phyloP scores from a whole-genome alignment of 2,113 vertebrate species.

The Neoarius graeffei region DNA sequence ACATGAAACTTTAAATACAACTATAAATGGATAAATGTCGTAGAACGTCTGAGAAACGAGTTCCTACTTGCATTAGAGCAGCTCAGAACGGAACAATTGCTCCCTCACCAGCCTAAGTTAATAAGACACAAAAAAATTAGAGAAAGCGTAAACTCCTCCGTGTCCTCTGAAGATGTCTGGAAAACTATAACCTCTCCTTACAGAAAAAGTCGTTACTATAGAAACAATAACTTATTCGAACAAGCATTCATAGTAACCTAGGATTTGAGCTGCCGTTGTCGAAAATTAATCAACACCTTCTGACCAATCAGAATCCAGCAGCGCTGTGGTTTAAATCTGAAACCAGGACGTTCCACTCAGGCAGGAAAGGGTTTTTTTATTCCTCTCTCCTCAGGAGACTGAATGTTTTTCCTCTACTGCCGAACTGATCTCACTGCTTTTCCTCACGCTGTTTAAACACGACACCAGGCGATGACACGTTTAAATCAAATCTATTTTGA shows the following conservation, averaged over 20 bases:
- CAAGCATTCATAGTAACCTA: too few relatives aligned
- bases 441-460: slow-evolving; percentile 19
- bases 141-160: background rate
- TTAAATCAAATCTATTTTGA: slow-evolving; percentile 58
- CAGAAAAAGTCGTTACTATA: background rate
- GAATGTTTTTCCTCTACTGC: background rate
- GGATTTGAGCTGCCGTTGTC: background rate
- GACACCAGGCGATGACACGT: slow-evolving; percentile 36
- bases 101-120: background rate
- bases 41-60: background rate
- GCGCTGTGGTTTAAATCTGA: background rate
- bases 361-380: background rate
- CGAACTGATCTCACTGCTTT: background rate
- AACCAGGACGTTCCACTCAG: background rate
- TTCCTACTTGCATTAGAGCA: background rate
- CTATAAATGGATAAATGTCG: background rate
- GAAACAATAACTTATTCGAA: background rate
- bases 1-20: background rate
- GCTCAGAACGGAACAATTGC: too few relatives aligned
- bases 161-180: background rate
- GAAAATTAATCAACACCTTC: background rate
- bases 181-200: background rate
- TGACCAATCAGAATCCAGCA: background rate
- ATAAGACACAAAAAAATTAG: background rate
- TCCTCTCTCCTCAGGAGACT: slow-evolving; percentile 18